Evolutionary conservation across 2,113 vertebrate species (phyloP), one percentile per base, ranked within the genome.

Genomic region (Dipodomys stephensi): DNA sequence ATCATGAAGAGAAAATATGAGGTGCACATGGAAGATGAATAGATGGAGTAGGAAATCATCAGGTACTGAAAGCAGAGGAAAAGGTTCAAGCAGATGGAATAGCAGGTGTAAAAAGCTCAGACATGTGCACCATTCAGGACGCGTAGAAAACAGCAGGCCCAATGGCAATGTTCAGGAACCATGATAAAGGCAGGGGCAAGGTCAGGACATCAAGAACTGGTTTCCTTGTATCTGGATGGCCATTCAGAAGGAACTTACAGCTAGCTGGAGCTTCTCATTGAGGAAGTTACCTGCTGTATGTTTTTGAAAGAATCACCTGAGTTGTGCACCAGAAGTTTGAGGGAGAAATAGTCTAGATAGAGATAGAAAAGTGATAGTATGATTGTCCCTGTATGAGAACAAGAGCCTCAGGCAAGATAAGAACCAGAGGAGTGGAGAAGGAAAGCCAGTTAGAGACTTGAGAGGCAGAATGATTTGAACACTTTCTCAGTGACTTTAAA

Each of bases 401-500:
- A 57, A 22, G 11, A 35, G 23, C 5, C 18, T 39, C 4, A 32
- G 13, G 1, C 57, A 49, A 68, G 19, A 64, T 8, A 57, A 3
- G 7, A 77, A 53, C 20, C 35, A 4, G 3, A 74, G 10, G 32
- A 28, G 64, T 18, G 11, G 19, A 60, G n/a, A 80, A 44, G 49
- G 69, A 27, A 86, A 67, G 49, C 22, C 25, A 81, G 9, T 71
- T 72, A 57, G 67, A 32, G 22, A 94, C 46, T 73, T 46, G 68
- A 20, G n/a, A 85, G 19, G 3, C 0, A 19, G 6, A 71, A 74
- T 35, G 28, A 18, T 4, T 22, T 25, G 20, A 39, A 35, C 1
- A 32, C 12, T 72, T 90, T 60, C 64, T 84, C 68, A 53, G 49
- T 49, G 60, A 88, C 78, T 94, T 80, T 49, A 71, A 46, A 83